A percentile compares a stretch with the other conserved stretches of the same genome.
Evolutionary conservation across 1,140 invertebrate species (phyloP).

Genomic region (Orius insidiosus): DNA sequence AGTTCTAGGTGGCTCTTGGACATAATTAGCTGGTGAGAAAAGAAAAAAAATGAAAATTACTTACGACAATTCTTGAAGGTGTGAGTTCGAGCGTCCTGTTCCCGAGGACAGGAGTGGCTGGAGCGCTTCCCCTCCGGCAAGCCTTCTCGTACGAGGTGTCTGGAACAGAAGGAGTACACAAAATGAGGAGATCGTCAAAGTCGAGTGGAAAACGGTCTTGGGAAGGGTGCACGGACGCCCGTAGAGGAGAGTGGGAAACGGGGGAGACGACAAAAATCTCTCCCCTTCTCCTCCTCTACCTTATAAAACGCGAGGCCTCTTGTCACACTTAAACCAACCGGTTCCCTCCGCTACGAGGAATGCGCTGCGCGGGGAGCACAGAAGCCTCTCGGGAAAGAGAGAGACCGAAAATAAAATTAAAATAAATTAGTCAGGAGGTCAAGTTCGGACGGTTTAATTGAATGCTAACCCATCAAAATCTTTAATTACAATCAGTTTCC

Average conservation of each 20-base stretch:
- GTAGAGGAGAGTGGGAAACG: background rate
- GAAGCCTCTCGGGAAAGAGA: no score
- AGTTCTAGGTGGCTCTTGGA: no score
- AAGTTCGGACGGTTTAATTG: no score
- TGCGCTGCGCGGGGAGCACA: no score
- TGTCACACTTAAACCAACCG: background rate
- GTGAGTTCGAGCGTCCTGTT: slow-evolving; percentile 40
- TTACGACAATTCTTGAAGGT: slow-evolving; percentile 51
- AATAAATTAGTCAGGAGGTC: no score
- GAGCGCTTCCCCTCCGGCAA: slow-evolving; percentile 65
- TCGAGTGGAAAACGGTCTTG: background rate
- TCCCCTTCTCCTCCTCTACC: background rate
- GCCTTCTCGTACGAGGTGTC: slow-evolving; percentile 82
- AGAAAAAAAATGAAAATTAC: slow-evolving; percentile 23
- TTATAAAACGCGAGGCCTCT: background rate
- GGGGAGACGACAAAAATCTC: background rate
- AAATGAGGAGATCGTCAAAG: no score
- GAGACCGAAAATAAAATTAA: no score
- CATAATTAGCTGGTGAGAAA: no score
- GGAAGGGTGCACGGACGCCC: background rate
- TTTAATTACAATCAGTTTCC: no score
- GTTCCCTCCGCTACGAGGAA: no score
- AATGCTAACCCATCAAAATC: no score
- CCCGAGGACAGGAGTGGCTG: slow-evolving; percentile 60
- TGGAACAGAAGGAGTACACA: slow-evolving; percentile 31